A percentile compares a stretch with the other conserved stretches of the same genome.
phyloP scores from a whole-genome alignment of 2,113 vertebrate species.

The Holacanthus passer region DNA sequence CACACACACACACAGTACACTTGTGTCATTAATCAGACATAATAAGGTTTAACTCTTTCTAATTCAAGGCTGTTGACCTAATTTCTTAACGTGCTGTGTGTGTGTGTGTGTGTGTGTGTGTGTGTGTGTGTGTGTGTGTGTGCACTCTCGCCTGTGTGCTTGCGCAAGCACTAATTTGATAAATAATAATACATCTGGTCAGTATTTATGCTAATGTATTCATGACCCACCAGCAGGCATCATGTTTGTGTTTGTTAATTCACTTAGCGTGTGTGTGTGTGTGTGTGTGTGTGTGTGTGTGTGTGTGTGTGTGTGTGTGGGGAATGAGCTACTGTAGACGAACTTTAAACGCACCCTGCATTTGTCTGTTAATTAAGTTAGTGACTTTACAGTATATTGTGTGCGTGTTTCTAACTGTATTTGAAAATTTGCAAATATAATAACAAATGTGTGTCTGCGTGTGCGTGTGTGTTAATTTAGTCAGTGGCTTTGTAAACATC shows the following conservation, averaged over 20 bases:
- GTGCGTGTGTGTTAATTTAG: constrained; percentile 25
- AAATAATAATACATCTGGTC: constrained; percentile 80
- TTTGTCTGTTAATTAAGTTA: constrained; percentile 58
- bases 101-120: constrained; percentile 35
- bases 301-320: constrained; percentile 15
- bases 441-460: not conserved
- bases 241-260: constrained; percentile 77
- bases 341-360: constrained; percentile 34
- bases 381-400: constrained; percentile 37
- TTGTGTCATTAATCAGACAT: constrained; percentile 73
- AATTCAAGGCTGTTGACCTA: constrained; percentile 79
- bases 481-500: constrained; percentile 34
- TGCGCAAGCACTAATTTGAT: constrained; percentile 68
- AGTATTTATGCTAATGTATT: constrained; percentile 82
- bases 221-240: constrained; percentile 77
- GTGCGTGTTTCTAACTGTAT: constrained; percentile 11
- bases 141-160: not conserved
- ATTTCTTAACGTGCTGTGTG: constrained; percentile 53
- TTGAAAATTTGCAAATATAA: constrained; percentile 32
- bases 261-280: constrained; percentile 47
- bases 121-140: constrained; percentile 18
- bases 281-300: constrained; percentile 33
- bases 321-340: constrained; percentile 42
- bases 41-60: constrained; percentile 70
- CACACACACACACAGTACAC: constrained; percentile 10